Percentiles rank a stretch among this genome's conserved stretches.
Evolutionary conservation across 2,888 invertebrate genomes (phyloP).

Genomic region (Glyphotaelius pellucidus): DNA sequence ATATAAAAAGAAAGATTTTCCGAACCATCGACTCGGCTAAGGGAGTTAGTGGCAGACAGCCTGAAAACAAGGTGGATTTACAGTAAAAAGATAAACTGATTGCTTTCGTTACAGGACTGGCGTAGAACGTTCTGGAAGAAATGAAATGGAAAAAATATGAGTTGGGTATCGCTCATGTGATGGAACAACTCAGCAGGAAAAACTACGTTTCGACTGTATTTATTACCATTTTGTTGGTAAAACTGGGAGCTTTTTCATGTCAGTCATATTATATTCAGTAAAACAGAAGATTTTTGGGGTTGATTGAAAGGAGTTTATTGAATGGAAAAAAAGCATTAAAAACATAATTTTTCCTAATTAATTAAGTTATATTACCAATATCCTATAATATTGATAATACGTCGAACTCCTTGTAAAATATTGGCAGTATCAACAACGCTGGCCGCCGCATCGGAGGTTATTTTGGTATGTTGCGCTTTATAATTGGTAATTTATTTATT

Average conservation of each 20-base stretch:
- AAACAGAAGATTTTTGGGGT: not conserved
- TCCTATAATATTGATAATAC: no score
- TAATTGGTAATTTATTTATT: no score
- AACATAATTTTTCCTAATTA: not conserved
- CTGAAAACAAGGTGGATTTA: conserved; percentile 28
- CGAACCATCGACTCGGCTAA: conserved; percentile 35
- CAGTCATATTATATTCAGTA: not conserved
- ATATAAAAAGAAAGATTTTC: conserved; percentile 45
- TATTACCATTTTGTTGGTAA: not conserved
- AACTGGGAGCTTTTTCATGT: not conserved
- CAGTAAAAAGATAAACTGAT: conserved; percentile 35
- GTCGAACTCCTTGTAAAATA: no score
- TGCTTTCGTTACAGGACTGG: conserved; percentile 18
- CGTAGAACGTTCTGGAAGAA: not conserved
- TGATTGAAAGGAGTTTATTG: not conserved
- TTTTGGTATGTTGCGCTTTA: no score
- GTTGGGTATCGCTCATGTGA: not conserved
- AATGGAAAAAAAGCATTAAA: not conserved
- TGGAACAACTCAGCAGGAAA: not conserved
- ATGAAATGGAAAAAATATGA: conserved; percentile 12
- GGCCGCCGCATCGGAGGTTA: no score
- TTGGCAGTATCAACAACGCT: no score
- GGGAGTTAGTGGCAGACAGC: conserved; percentile 19
- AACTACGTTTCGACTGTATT: not conserved
- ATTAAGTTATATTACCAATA: not conserved